Evolutionary conservation across 1,140 invertebrate genomes (phyloP).

Genomic region (Drosophila obscura): DNA sequence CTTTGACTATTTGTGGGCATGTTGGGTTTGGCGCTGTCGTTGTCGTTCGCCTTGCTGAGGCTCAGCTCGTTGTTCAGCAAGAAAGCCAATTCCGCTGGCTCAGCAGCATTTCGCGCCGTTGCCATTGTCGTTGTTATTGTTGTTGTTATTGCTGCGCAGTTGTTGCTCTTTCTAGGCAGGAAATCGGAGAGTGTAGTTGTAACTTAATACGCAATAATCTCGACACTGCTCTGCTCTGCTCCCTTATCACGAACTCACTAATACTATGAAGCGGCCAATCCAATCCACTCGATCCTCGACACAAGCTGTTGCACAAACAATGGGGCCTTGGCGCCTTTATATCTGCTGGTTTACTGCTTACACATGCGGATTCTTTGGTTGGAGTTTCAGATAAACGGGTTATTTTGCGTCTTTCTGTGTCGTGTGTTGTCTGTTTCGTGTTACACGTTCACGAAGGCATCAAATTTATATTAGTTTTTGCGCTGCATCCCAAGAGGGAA

Average conservation of each 20-base stretch:
- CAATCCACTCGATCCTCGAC: neutral
- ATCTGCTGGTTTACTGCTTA: neutral
- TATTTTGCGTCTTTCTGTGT: neutral
- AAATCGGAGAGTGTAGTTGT: neutral
- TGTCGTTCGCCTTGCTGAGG: constrained; percentile 7
- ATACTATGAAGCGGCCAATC: neutral
- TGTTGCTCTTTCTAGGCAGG: neutral
- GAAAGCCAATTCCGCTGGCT: constrained; percentile 41
- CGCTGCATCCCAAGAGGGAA: constrained; percentile 1
- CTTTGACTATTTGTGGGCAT: constrained; percentile 1
- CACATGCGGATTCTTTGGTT: neutral
- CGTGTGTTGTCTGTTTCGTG: neutral
- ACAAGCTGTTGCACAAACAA: neutral
- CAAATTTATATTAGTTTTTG: neutral
- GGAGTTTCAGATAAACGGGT: too few species aligned
- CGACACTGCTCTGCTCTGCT: neutral
- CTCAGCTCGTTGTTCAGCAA: constrained; percentile 38
- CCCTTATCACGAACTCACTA: constrained; percentile 34
- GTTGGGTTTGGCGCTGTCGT: constrained; percentile 10
- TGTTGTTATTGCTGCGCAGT: too few species aligned
- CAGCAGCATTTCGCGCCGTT: constrained; percentile 44
- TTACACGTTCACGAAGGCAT: neutral
- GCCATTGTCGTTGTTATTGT: constrained; percentile 31
- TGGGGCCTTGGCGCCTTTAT: too few species aligned
- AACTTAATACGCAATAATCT: constrained; percentile 43